Evolutionary conservation across 1,140 invertebrate genomes (phyloP).

Genomic region (Lordiphosa mommai): DNA sequence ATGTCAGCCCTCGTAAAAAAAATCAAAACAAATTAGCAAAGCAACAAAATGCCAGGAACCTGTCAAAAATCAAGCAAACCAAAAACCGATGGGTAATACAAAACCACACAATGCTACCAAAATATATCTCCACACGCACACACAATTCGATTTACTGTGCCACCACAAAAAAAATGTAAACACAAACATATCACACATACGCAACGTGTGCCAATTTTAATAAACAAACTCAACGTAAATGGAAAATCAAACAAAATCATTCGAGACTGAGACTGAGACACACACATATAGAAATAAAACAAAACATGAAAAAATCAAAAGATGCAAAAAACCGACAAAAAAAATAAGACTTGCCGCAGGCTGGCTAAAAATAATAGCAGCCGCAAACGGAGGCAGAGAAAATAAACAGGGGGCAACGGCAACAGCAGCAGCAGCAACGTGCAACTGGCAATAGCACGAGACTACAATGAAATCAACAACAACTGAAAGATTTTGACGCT

Average conservation of each 20-base stretch:
- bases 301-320: slow-evolving; percentile 28
- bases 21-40: slow-evolving; percentile 32
- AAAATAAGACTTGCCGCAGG: slow-evolving; percentile 54
- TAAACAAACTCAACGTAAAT: slow-evolving; percentile 73
- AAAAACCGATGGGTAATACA: slow-evolving; percentile 59
- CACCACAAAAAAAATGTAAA: slow-evolving; percentile 37
- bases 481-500: slow-evolving; percentile 53
- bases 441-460: slow-evolving; percentile 46
- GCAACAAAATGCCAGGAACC: slow-evolving; percentile 36
- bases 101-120: slow-evolving; percentile 47
- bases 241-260: slow-evolving; percentile 73
- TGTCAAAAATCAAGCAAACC: slow-evolving; percentile 60
- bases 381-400: slow-evolving; percentile 42
- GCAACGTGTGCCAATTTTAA: slow-evolving; percentile 71
- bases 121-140: slow-evolving; percentile 21
- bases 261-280: slow-evolving; percentile 10
- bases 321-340: slow-evolving; percentile 32
- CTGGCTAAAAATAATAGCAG: slow-evolving; percentile 66
- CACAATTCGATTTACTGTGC: background rate
- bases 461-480: slow-evolving; percentile 16
- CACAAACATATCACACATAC: slow-evolving; percentile 62
- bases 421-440: slow-evolving; percentile 13
- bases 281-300: slow-evolving; percentile 10
- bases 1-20: background rate
- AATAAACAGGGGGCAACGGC: background rate